Evolutionary conservation across 2,888 invertebrate species (phyloP), one percentile per base, ranked within the genome.

Genomic region (Apamea crenata): DNA sequence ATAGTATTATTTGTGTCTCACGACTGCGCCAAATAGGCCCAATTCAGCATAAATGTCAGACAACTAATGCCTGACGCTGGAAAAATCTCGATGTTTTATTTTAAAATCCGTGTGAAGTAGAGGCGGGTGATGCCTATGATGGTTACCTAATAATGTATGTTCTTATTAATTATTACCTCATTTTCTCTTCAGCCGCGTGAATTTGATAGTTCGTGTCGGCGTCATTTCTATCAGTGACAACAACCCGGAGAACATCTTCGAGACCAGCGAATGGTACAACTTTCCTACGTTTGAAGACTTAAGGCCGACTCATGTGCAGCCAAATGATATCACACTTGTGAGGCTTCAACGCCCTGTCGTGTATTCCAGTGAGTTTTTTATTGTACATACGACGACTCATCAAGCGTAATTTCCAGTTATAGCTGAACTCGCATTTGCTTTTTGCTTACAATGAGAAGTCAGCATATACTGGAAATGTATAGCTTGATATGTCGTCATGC

Each of bases 321-420:
- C 63, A 53, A 44, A 77, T 18, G 77, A 77, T 32, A 77, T 77
- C 10, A 1, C 77, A n/a, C 77, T 77, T 16, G 40, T 77, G n/a
- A 76, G 29, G 40, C 44, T 77, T 6, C 65, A 32, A 50, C 77
- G 77, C 2, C 53, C 44, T 21, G 14, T 77, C 4, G 40, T 32
- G 6, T 77, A 65, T 44, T 44, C 77, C 6, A 18, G 77, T 77
- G 14, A 77, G 77, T 63, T 29, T 29, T 7, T 36, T 40, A 7
- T 56, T n/a, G 25, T 25, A 56, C 50, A 53, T 7, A 18, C 1
- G 50, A 53, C 21, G 50, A 53, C 0, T 7, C 16, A 50, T 18
- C 47, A 47, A 47, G 16, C 16, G 16, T 47, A 16, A 47, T 47
- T 14, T 44, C 3, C 50, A 50, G 18, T 50, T 16, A 18, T 18